Conservation (phyloP, 1,140 invertebrate genomes). For the Ceratosolen fusciceps region DNA sequence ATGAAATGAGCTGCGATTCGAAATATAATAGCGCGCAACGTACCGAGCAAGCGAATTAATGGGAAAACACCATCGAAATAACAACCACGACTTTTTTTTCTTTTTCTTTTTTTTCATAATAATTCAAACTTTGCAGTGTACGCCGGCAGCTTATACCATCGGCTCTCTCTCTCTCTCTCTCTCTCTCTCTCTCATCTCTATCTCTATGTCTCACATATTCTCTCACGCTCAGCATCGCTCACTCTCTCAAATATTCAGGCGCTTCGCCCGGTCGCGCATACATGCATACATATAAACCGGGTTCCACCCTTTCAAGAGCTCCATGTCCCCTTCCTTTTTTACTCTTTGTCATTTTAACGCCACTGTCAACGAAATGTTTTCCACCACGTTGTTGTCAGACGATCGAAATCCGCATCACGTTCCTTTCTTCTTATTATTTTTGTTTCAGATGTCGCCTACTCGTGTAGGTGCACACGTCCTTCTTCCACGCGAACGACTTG, state of each 20-base stretch:
- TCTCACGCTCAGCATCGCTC: too few relatives aligned
- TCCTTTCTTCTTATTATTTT: neutral
- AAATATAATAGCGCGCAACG: neutral
- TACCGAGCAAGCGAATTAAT: conserved; percentile 54
- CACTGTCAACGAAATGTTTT: conserved; percentile 1
- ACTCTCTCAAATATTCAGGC: too few relatives aligned
- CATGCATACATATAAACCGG: too few relatives aligned
- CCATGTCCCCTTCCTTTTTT: too few relatives aligned
- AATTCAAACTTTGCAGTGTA: conserved; percentile 37
- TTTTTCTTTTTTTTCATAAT: too few relatives aligned
- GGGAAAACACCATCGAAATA: conserved; percentile 55
- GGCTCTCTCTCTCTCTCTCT: neutral
- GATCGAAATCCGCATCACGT: conserved; percentile 11
- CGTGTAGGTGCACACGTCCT: neutral
- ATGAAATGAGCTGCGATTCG: conserved; percentile 19
- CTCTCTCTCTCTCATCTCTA: neutral
- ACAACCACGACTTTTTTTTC: conserved; percentile 61
- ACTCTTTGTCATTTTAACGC: neutral
- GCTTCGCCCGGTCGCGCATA: too few relatives aligned
- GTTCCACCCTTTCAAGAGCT: neutral
- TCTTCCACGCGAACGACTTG: neutral
- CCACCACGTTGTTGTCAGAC: neutral
- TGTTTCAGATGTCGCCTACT: neutral
- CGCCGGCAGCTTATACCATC: conserved; percentile 45
- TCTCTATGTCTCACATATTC: neutral